phyloP scores from a whole-genome alignment of 1,140 invertebrate species.

The Danaus melanippus region DNA sequence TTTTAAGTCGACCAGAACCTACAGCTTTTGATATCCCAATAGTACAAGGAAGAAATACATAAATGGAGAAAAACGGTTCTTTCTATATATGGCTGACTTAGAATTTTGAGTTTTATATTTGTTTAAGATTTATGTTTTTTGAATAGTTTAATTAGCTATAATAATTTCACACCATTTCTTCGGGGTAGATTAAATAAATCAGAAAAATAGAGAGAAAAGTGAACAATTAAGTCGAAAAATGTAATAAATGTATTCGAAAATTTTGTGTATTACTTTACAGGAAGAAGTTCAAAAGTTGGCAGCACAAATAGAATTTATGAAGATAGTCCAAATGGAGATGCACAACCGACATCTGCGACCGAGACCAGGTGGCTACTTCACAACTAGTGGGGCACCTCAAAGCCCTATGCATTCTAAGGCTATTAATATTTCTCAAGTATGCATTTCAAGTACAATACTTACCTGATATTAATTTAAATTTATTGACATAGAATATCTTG shows the following conservation, averaged over 20 bases:
- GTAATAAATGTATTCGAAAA: neutral
- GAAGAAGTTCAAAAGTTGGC: slow-evolving; percentile 93
- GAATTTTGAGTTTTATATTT: neutral
- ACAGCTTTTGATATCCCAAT: too few species aligned
- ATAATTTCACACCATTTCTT: too few species aligned
- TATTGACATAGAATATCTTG: too few species aligned
- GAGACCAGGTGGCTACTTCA: slow-evolving; percentile 86
- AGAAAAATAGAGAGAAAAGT: too few species aligned
- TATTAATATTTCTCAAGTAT: slow-evolving; percentile 56
- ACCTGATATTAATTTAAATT: too few species aligned
- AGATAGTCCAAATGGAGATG: slow-evolving; percentile 93
- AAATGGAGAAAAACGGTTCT: too few species aligned
- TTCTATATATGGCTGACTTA: too few species aligned
- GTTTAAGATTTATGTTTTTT: neutral
- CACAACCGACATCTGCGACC: slow-evolving; percentile 91
- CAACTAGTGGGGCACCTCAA: slow-evolving; percentile 60
- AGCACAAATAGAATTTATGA: slow-evolving; percentile 93
- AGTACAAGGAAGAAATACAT: too few species aligned
- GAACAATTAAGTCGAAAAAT: too few species aligned
- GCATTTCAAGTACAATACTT: neutral
- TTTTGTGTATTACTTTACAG: slow-evolving; percentile 55
- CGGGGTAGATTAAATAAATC: too few species aligned
- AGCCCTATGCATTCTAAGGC: slow-evolving; percentile 59
- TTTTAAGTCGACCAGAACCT: too few species aligned
- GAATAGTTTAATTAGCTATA: too few species aligned